Evolutionary conservation across 2,113 vertebrate species (phyloP).

Genomic region (Lophius piscatorius): DNA sequence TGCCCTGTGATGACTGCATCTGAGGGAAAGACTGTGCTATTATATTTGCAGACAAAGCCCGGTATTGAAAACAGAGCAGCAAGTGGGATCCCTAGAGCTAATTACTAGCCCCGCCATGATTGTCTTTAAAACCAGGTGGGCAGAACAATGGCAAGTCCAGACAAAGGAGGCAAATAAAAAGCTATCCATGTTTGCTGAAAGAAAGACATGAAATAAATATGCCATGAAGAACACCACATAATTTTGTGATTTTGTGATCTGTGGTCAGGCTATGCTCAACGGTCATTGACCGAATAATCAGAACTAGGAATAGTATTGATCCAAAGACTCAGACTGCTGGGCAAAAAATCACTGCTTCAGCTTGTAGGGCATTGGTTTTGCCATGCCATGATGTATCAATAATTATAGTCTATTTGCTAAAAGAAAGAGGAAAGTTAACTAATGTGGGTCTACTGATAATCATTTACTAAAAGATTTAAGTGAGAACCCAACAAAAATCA

Average conservation of each 20-base stretch:
- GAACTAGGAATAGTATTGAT: slow-evolving; percentile 4
- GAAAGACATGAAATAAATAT: slow-evolving; percentile 37
- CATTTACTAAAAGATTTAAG: no score
- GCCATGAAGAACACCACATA: slow-evolving; percentile 15
- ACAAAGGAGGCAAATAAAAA: slow-evolving; percentile 57
- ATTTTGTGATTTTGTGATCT: slow-evolving; percentile 6
- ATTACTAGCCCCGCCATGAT: slow-evolving; percentile 54
- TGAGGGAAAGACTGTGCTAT: slow-evolving; percentile 27
- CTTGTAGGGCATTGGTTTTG: no score
- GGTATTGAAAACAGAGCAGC: slow-evolving; percentile 52
- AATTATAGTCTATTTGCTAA: no score
- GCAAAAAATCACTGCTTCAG: background rate
- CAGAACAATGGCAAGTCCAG: slow-evolving; percentile 48
- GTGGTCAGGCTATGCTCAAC: slow-evolving; percentile 23
- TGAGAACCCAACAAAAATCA: no score
- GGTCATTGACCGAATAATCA: slow-evolving; percentile 5
- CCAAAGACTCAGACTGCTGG: slow-evolving; percentile 1
- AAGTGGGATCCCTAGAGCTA: slow-evolving; percentile 50
- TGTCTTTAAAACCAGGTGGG: slow-evolving; percentile 63
- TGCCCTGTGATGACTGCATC: slow-evolving; percentile 16
- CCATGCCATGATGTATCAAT: no score
- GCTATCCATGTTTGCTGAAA: slow-evolving; percentile 40
- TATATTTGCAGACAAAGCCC: slow-evolving; percentile 55
- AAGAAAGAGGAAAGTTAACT: no score
- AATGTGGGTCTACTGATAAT: no score